These are phyloP conservation scores for Bradypus variegatus DNA, from an alignment of 2,797 vertebrate species.

Conservation along the genomic window DNA sequence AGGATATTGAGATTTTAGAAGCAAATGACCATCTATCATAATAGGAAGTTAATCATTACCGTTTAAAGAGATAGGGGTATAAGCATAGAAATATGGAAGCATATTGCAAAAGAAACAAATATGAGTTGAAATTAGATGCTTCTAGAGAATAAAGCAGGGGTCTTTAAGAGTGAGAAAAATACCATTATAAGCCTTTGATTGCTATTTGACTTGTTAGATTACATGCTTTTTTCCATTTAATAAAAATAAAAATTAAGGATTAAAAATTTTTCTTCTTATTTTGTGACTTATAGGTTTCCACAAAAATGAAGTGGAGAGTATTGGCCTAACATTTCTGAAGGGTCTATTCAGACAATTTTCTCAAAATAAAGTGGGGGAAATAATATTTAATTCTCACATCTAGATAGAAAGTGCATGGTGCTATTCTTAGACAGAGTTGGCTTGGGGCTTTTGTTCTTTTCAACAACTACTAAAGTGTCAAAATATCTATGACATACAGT, in stretches of 20 bases:
- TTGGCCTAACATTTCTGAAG: conserved; percentile 11
- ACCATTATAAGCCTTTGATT: neutral
- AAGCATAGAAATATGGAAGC: neutral
- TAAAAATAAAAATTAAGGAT: conserved; percentile 16
- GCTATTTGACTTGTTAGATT: conserved; percentile 16
- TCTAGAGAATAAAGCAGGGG: neutral
- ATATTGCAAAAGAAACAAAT: conserved; percentile 26
- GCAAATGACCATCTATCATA: neutral
- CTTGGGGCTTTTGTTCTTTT: neutral
- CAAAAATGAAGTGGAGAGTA: neutral
- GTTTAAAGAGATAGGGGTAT: neutral
- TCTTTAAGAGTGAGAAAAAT: neutral
- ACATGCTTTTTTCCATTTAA: neutral
- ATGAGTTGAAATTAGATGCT: neutral
- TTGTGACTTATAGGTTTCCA: neutral
- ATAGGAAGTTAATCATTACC: conserved; percentile 1
- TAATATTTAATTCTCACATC: conserved; percentile 15
- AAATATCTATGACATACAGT: neutral
- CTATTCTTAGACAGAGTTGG: conserved; percentile 11
- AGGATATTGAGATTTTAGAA: conserved; percentile 10
- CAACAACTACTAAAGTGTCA: conserved; percentile 3
- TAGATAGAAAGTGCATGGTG: neutral
- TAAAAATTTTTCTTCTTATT: conserved; percentile 28
- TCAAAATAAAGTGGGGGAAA: neutral
- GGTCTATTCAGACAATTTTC: neutral